Percentiles rank a stretch among this genome's conserved stretches.
phyloP scores from a whole-genome alignment of 2,888 invertebrate species.

The Dicyrtomina minuta region DNA sequence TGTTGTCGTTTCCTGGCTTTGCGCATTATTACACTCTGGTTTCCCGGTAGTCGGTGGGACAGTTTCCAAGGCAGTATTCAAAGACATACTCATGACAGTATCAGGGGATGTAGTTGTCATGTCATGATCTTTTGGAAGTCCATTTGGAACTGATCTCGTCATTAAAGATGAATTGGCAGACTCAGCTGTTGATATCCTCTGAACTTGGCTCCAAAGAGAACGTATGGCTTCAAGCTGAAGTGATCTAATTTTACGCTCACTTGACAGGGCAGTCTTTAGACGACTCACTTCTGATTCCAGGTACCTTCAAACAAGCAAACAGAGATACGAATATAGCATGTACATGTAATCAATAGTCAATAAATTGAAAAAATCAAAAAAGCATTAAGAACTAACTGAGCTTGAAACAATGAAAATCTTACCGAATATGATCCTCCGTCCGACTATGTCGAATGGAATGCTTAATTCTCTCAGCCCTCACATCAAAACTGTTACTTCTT shows the following conservation, averaged over 20 bases:
- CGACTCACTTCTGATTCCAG: conserved; percentile 80
- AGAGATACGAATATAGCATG: no score
- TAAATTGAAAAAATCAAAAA: conserved; percentile 23
- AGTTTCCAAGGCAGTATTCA: conserved; percentile 35
- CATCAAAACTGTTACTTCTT: conserved; percentile 34
- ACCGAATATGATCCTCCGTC: conserved; percentile 52
- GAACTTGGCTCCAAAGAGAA: conserved; percentile 70
- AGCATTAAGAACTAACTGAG: no score
- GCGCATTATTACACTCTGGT: not conserved
- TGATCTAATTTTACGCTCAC: conserved; percentile 80
- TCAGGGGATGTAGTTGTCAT: not conserved
- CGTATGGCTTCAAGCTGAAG: conserved; percentile 88
- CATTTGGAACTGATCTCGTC: conserved; percentile 50
- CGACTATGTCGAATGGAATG: conserved; percentile 48
- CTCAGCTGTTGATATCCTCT: conserved; percentile 43
- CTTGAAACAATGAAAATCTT: not conserved
- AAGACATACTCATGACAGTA: conserved; percentile 40
- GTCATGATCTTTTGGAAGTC: conserved; percentile 32
- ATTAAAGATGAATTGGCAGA: conserved; percentile 33
- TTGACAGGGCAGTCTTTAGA: conserved; percentile 79
- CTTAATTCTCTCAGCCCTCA: conserved; percentile 41
- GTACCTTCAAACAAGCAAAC: conserved; percentile 68
- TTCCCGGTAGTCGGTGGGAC: not conserved
- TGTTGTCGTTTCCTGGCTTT: not conserved
- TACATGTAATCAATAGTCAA: conserved; percentile 22